These are phyloP conservation scores for Pheosia tremula DNA, from an alignment of 2,888 invertebrate genomes.

Conservation along the genomic window DNA sequence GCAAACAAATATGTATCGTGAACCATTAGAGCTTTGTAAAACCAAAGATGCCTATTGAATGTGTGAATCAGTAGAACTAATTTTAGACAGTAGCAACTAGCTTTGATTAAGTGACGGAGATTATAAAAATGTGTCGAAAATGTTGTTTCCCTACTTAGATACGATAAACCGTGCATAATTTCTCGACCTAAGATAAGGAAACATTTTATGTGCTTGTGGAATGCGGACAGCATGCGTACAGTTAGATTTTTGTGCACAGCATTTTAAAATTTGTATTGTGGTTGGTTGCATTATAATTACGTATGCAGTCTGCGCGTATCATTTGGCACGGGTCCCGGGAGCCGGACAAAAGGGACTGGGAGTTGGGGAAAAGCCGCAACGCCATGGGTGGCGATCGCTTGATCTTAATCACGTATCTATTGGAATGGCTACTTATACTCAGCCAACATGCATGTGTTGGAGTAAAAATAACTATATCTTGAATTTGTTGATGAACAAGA, in stretches of 20 bases:
- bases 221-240: conserved; percentile 47
- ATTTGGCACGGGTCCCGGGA: conserved; percentile 66
- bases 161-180: conserved; percentile 20
- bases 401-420: conserved; percentile 7
- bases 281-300: conserved; percentile 50
- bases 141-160: conserved; percentile 8
- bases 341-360: conserved; percentile 63
- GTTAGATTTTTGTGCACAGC: conserved; percentile 66
- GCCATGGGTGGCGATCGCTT: conserved; percentile 65
- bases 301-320: conserved; percentile 63
- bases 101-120: not conserved
- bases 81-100: not conserved
- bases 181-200: conserved; percentile 20
- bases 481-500: too few relatives aligned
- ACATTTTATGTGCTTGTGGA: conserved; percentile 19
- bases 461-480: not conserved
- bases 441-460: not conserved
- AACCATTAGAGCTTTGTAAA: conserved; percentile 14
- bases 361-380: conserved; percentile 67
- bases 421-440: not conserved
- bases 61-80: conserved; percentile 8
- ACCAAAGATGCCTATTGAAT: conserved; percentile 6
- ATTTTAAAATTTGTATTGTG: conserved; percentile 57
- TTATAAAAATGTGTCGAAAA: conserved; percentile 11
- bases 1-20: conserved; percentile 19